Conservation (phyloP, 2,888 invertebrate genomes). For the Chorisops tibialis region DNA sequence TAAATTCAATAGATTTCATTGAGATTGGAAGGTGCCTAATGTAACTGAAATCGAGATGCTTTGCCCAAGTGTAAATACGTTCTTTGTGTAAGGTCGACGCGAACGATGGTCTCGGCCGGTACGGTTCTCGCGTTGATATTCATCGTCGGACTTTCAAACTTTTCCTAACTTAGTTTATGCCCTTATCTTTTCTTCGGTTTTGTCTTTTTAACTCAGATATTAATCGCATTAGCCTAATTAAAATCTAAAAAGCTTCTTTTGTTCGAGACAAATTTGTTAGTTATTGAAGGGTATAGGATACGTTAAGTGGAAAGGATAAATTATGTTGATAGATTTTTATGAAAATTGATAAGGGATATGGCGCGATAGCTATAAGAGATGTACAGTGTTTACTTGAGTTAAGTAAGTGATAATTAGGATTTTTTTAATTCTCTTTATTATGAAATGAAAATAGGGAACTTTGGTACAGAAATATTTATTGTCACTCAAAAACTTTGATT, state of each 20-base stretch:
- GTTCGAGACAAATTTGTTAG: background rate
- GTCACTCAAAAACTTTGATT: too few relatives aligned
- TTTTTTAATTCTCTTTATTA: too few relatives aligned
- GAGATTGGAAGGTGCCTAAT: conserved; percentile 19
- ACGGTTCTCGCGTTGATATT: conserved; percentile 1
- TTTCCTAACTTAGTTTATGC: conserved; percentile 17
- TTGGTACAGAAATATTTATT: too few relatives aligned
- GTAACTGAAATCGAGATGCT: conserved; percentile 15
- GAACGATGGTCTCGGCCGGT: too few relatives aligned
- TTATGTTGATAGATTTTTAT: too few relatives aligned
- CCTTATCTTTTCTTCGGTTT: conserved; percentile 13
- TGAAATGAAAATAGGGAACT: too few relatives aligned
- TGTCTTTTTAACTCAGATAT: conserved; percentile 24
- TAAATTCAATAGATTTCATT: conserved; percentile 19
- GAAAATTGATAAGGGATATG: too few relatives aligned
- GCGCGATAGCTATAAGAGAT: too few relatives aligned
- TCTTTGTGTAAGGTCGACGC: background rate
- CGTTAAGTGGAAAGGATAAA: too few relatives aligned
- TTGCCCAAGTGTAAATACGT: background rate
- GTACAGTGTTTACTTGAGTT: too few relatives aligned
- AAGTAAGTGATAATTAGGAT: too few relatives aligned
- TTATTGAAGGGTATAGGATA: conserved; percentile 7
- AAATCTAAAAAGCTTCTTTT: conserved; percentile 21
- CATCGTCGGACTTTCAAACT: conserved; percentile 19
- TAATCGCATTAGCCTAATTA: conserved; percentile 27